Evolutionary conservation across 2,888 invertebrate genomes (phyloP), one percentile per base, ranked within the genome.

Genomic region (Mythimna pallens): DNA sequence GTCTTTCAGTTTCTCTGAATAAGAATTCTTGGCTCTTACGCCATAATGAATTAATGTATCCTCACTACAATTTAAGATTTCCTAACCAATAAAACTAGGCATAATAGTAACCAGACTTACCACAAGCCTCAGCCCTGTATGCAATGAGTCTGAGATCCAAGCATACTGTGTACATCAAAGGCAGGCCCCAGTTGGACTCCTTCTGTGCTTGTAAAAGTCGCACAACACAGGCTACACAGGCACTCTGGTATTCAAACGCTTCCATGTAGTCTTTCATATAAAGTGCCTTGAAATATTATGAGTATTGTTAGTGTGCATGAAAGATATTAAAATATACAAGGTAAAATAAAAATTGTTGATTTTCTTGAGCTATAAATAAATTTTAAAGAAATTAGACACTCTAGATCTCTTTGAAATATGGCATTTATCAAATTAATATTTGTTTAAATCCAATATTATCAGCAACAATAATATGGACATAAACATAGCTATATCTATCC

Each of bases 151-250:
- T 96, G 57, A 99, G 96, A 93, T 99, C 99, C 22, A 99, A 96
- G 88, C 99, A 99, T 20, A 98, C 97, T 0, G 97, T 97, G 89
- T 98, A 99, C 98, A 99, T 98, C 12, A 99, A 97, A 0, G 99
- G 98, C n/a, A 99, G 94, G 85, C 98, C 98, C 99, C 99, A 99
- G 93, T 99, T 99, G 88, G 99, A 99, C 85, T 99, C 99, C 86
- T 98, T 99, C 85, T 98, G 98, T 52, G 97, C 95, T 92, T 99
- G 99, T 64, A 99, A 96, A 69, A 99, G 97, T 91, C 98, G 98
- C 0, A 98, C 98, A 62, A 99, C 97, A 0, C 97, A 96, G 84
- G 98, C 98, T 0, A 98, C 98, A 85, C 98, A 97, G 9, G 97
- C 94, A 84, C 98, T 97, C 91, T 99, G 99, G 81, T 97, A 97